A percentile compares a stretch with the other conserved stretches of the same genome.
phyloP scores from a whole-genome alignment of 1,140 invertebrate species.

The Eriosoma lanigerum region DNA sequence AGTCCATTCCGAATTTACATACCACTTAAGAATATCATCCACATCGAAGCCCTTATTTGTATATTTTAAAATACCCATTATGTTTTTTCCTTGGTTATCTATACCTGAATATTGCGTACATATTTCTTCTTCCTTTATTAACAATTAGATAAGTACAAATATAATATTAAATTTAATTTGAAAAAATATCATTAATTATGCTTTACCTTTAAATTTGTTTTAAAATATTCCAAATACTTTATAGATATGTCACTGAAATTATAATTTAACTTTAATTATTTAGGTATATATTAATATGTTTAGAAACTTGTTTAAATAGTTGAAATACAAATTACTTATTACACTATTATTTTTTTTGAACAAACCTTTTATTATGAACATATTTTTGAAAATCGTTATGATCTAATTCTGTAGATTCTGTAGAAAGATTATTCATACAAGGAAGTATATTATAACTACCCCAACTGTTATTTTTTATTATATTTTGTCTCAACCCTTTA shows the following conservation, averaged over 20 bases:
- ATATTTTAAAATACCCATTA: slow-evolving; percentile 92
- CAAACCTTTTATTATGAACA: background rate
- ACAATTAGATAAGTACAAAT: background rate
- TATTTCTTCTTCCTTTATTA: slow-evolving; percentile 70
- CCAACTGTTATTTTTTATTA: slow-evolving; percentile 27
- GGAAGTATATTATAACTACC: slow-evolving; percentile 34
- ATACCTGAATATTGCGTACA: slow-evolving; percentile 92
- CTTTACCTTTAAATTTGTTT: slow-evolving; percentile 23
- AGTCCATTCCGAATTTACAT: slow-evolving; percentile 62
- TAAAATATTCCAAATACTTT: slow-evolving; percentile 14
- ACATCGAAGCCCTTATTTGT: slow-evolving; percentile 60
- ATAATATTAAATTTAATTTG: background rate
- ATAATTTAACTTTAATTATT: no score
- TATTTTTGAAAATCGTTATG: background rate
- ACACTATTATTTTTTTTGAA: background rate
- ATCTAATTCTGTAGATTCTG: background rate
- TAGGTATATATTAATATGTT: background rate
- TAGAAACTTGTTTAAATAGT: background rate
- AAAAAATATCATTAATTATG: background rate
- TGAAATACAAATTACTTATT: no score
- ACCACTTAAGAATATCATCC: slow-evolving; percentile 58
- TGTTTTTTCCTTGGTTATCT: slow-evolving; percentile 69
- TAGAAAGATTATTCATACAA: background rate
- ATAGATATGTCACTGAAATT: background rate
- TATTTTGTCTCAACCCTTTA: slow-evolving; percentile 41